phyloP scores from a whole-genome alignment of 2,113 vertebrate species.

The Seriola rivoliana region DNA sequence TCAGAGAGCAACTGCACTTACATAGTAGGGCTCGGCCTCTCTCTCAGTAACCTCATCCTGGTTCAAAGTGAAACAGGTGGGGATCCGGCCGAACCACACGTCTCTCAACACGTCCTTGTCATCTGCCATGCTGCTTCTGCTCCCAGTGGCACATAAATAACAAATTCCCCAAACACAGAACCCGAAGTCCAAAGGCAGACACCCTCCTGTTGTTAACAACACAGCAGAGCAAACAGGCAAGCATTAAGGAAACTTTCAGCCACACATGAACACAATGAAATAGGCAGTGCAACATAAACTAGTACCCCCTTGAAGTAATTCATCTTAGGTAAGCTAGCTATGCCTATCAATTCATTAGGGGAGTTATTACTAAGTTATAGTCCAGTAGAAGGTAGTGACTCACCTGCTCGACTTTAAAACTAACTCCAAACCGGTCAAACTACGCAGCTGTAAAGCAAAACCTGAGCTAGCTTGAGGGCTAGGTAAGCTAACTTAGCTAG shows the following conservation, averaged over 20 bases:
- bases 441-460: constrained; percentile 57
- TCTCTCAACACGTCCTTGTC: constrained; percentile 99
- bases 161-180: constrained; percentile 7
- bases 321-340: too few species aligned
- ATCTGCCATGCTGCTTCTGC: constrained; percentile 95
- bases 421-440: constrained; percentile 43
- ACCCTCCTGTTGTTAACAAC: constrained; percentile 9
- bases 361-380: constrained; percentile 40
- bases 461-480: constrained; percentile 69
- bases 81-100: constrained; percentile 98
- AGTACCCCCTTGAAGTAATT: neutral
- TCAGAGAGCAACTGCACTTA: constrained; percentile 78
- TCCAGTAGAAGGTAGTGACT: neutral
- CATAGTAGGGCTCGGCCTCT: constrained; percentile 97
- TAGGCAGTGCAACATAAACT: neutral
- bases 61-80: constrained; percentile 94
- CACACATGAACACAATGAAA: neutral
- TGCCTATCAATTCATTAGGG: neutral
- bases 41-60: constrained; percentile 96
- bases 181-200: neutral
- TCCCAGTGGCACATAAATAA: constrained; percentile 89
- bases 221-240: neutral
- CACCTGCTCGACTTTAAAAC: constrained; percentile 3
- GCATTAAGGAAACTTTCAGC: constrained; percentile 9
- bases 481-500: constrained; percentile 52